A percentile compares a stretch with the other conserved stretches of the same genome.
Conservation (phyloP, 2,888 invertebrate genomes). For the Xestoiulus laeticollis region DNA sequence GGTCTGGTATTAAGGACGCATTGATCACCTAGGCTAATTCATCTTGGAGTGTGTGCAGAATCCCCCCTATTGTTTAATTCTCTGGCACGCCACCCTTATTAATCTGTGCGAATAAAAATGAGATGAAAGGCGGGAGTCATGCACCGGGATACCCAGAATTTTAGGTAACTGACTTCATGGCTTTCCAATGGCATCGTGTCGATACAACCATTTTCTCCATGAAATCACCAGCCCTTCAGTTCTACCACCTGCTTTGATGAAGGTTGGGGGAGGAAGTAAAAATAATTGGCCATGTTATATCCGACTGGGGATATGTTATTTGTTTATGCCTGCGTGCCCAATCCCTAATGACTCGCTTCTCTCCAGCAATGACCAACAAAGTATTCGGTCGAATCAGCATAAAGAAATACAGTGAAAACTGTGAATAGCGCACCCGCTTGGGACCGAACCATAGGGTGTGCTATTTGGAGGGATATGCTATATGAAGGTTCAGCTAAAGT, state of each 20-base stretch:
- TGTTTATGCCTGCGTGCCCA: not conserved
- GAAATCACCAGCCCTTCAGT: not conserved
- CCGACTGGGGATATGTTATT: not conserved
- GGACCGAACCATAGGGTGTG: no score
- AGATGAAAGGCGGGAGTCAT: not conserved
- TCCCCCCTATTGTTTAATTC: conserved; percentile 4
- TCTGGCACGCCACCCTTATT: not conserved
- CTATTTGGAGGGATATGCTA: no score
- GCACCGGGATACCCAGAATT: not conserved
- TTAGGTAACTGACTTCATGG: not conserved
- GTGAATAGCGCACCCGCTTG: no score
- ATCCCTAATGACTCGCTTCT: not conserved
- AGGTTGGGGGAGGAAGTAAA: not conserved
- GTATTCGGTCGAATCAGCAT: not conserved
- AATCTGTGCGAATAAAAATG: not conserved
- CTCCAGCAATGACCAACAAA: not conserved
- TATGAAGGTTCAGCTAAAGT: no score
- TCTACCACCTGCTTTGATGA: not conserved
- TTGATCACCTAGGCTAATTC: conserved; percentile 41
- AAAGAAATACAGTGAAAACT: no score
- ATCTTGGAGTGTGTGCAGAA: not conserved
- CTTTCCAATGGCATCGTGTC: not conserved
- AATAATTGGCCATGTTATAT: conserved; percentile 32
- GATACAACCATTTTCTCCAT: not conserved
- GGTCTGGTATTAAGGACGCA: not conserved